These are phyloP conservation scores for Drosophila macrothrix DNA, from an alignment of 2,888 invertebrate genomes.

Conservation along the genomic window DNA sequence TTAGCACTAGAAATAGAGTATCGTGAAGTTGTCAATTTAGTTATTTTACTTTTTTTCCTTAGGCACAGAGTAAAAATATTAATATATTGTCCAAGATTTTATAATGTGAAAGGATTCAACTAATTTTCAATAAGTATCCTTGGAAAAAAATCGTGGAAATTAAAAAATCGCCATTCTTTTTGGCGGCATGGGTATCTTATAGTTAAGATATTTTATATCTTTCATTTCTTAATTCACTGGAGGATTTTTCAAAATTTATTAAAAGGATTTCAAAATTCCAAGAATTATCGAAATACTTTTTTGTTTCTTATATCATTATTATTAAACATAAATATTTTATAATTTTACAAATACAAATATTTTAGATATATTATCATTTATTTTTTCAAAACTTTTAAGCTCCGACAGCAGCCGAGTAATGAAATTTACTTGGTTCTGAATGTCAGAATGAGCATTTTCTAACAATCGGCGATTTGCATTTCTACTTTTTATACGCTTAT, in stretches of 20 bases:
- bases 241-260: not conserved
- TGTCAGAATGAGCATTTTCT: not conserved
- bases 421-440: not conserved
- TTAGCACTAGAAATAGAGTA: not conserved
- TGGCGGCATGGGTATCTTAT: fast-evolving
- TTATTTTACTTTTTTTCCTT: too few relatives aligned
- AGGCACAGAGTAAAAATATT: not conserved
- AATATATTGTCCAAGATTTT: not conserved
- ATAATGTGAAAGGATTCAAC: fast-evolving
- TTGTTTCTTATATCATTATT: not conserved
- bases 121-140: not conserved
- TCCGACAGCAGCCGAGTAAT: not conserved
- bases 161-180: not conserved
- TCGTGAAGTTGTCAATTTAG: not conserved
- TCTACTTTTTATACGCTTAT: too few relatives aligned
- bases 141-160: not conserved
- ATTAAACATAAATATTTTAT: not conserved
- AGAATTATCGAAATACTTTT: not conserved
- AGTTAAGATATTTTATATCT: not conserved
- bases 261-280: not conserved
- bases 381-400: fast-evolving
- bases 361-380: fast-evolving
- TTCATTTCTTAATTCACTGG: not conserved
- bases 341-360: not conserved
- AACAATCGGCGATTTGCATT: too few relatives aligned